Conservation (phyloP, 2,888 invertebrate species). For the Papilio protenor region DNA sequence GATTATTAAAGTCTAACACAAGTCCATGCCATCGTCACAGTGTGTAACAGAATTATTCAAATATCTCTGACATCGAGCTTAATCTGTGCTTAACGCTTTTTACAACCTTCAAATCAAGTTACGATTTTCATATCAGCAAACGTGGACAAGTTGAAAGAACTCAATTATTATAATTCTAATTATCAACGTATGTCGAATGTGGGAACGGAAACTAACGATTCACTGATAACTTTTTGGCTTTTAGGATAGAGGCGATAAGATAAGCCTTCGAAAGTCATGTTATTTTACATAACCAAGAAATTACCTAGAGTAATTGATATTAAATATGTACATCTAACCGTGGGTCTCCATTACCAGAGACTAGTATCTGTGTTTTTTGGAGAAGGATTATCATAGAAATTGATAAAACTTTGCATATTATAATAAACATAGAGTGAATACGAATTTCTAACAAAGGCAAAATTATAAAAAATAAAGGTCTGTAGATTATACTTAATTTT, state of each 20-base stretch:
- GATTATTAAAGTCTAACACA: too few species aligned
- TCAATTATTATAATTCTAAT: conserved; percentile 22
- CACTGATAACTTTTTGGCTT: conserved; percentile 22
- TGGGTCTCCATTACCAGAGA: background rate
- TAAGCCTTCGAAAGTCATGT: conserved; percentile 5
- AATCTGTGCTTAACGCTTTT: background rate
- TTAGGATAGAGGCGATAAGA: conserved; percentile 36
- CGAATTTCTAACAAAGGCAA: too few species aligned
- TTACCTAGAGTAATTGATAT: background rate
- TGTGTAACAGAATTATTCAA: background rate
- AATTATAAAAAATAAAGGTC: too few species aligned
- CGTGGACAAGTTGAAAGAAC: conserved; percentile 27
- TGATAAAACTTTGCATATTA: too few species aligned
- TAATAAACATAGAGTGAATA: too few species aligned
- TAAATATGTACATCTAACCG: background rate
- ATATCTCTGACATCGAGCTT: background rate
- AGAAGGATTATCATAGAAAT: background rate
- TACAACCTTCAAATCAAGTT: conserved; percentile 27
- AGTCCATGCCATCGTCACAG: too few species aligned
- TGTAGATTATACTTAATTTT: background rate
- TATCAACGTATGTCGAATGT: conserved; percentile 35
- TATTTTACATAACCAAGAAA: background rate
- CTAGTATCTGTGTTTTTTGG: background rate
- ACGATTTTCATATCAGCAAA: conserved; percentile 29
- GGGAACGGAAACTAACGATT: conserved; percentile 39